Evolutionary conservation across 2,888 invertebrate species (phyloP), one percentile per base, ranked within the genome.

Genomic region (Aethes cnicana): DNA sequence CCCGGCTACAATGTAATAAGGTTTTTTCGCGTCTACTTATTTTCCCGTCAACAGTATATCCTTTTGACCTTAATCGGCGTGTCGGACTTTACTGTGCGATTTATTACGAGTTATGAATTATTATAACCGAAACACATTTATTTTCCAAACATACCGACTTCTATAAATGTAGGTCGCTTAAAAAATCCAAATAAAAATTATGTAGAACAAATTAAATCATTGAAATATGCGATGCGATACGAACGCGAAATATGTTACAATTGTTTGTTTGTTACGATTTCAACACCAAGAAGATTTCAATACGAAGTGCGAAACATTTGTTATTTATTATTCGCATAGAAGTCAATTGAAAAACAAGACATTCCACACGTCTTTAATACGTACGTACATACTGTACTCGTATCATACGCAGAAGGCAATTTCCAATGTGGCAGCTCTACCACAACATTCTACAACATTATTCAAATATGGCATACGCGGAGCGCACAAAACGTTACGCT

Each of bases 1-100:
- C n/a, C n/a, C n/a, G n/a, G n/a, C n/a, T n/a, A n/a, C n/a, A n/a
- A 43, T 11, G 18, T 7, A 11, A 12, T 11, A 21, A 43, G 32
- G 14, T 21, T 39, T 23, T 41, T 35, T 49, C 18, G 12, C 18
- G 39, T 41, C 36, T 12, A 30, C 37, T 37, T 44, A 36, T 37
- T 32, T 52, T 46, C 32, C 21, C 43, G 26, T 17, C 36, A 25
- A 44, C 37, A 25, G 46, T 39, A 49, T 36, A 49, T 49, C 39
- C 44, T 52, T 33, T 44, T 52, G 52, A 46, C 52, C 52, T 39
- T 52, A 52, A 52, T 52, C 52, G 52, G 39, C 39, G 32, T 52
- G 52, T 46, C 52, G 39, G 44, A 37, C 6, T 8, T 18, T 33
- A 16, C 30, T 21, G 9, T 37, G 20, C 41, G 3, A 32, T 52